Evolutionary conservation across 2,113 vertebrate species (phyloP).

Genomic region (Asarcornis scutulata): DNA sequence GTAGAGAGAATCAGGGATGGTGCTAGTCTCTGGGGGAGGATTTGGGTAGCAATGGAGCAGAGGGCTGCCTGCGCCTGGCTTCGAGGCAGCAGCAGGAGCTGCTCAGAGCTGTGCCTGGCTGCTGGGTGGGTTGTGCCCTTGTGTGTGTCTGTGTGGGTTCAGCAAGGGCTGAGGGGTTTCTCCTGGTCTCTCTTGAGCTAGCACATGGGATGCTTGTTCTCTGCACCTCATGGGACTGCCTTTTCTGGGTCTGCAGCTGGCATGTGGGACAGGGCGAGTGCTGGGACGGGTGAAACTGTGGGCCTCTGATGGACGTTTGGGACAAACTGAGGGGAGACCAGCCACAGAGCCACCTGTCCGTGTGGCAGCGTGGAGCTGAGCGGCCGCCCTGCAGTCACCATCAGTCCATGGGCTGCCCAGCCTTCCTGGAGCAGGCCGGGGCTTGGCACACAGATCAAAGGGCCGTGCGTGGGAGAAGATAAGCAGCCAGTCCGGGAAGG

Average conservation of each 20-base stretch:
- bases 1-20: not conserved
- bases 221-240: not conserved
- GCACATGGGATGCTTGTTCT: fast-evolving
- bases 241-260: not conserved
- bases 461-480: not conserved
- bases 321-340: not conserved
- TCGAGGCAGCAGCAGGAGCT: not conserved
- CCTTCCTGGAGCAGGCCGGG: not conserved
- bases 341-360: no score
- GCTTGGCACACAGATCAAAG: not conserved
- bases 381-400: not conserved
- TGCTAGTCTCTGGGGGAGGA: not conserved
- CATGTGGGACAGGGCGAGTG: fast-evolving
- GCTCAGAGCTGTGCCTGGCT: not conserved
- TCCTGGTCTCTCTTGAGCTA: not conserved
- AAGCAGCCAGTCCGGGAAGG: fast-evolving
- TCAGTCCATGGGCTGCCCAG: not conserved
- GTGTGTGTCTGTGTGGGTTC: not conserved
- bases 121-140: not conserved
- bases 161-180: not conserved
- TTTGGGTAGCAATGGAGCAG: not conserved
- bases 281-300: not conserved
- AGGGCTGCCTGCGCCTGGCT: not conserved
- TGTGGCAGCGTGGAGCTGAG: not conserved
- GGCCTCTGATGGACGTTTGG: not conserved